A percentile compares a stretch with the other conserved stretches of the same genome.
These are phyloP conservation scores for Chrysaora quinquecirrha DNA, from an alignment of 30 jellyfish, hydroid and myxozoan genomes.

Conservation along the genomic window DNA sequence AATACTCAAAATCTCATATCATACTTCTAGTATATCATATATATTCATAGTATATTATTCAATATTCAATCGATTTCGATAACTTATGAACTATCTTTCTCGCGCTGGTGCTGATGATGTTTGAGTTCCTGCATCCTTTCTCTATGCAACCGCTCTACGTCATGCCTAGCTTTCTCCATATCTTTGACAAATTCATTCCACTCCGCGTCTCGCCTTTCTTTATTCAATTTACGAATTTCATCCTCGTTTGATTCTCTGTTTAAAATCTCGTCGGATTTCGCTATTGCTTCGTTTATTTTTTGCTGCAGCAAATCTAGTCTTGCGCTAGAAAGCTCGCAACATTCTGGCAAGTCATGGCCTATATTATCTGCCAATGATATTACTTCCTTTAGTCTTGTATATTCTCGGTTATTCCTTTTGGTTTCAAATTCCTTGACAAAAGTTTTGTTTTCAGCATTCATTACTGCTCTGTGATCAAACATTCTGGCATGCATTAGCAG, in stretches of 20 bases:
- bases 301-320: conserved; percentile 34
- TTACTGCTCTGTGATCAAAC: conserved; percentile 65
- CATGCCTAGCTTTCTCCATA: conserved; percentile 61
- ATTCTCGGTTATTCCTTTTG: conserved; percentile 65
- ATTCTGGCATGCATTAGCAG: conserved; percentile 57
- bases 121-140: conserved; percentile 58
- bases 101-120: no score
- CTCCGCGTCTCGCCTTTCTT: conserved; percentile 53
- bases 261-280: conserved; percentile 22
- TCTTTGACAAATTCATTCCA: conserved; percentile 57
- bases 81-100: no score
- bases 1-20: no score
- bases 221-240: conserved; percentile 6
- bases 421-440: conserved; percentile 65
- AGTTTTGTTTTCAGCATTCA: conserved; percentile 44
- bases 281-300: conserved; percentile 23
- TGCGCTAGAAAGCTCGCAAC: conserved; percentile 35
- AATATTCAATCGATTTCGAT: no score
- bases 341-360: conserved; percentile 52
- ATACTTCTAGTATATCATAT: no score
- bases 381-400: conserved; percentile 40
- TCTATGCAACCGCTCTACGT: conserved; percentile 57
- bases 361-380: conserved; percentile 24
- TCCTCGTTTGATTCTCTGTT: conserved; percentile 34
- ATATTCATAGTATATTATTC: no score